Conservation (phyloP, 2,113 vertebrate species). For the Athene cunicularia region DNA sequence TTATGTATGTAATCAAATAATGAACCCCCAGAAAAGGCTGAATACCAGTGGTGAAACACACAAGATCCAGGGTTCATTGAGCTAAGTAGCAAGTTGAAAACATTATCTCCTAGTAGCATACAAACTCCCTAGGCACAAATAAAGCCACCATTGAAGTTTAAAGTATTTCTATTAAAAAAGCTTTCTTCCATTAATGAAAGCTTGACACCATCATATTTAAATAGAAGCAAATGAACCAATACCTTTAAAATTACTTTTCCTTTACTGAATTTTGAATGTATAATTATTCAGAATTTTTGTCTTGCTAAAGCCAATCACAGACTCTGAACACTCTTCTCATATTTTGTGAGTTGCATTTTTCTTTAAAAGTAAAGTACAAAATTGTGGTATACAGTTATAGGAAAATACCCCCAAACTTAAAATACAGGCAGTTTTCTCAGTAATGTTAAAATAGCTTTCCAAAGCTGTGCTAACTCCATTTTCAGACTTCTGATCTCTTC, state of each 20-base stretch:
- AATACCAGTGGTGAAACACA: not conserved
- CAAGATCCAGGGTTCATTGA: not conserved
- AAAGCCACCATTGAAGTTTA: not conserved
- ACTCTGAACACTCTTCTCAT: not conserved
- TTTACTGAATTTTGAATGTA: not conserved
- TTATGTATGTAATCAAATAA: not conserved
- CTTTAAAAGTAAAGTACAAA: not conserved
- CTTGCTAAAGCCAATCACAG: not conserved
- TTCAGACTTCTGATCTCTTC: not conserved
- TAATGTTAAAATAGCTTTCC: not conserved
- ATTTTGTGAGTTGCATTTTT: not conserved
- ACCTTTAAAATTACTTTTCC: not conserved
- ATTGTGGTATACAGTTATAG: fast-evolving
- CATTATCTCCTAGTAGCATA: not conserved
- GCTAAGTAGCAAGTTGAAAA: not conserved
- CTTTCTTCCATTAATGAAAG: not conserved
- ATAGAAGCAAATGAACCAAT: not conserved
- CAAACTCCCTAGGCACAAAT: not conserved
- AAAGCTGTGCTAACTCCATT: not conserved
- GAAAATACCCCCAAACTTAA: not conserved
- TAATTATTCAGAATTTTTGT: not conserved
- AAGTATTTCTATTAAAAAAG: not conserved
- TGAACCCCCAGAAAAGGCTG: not conserved
- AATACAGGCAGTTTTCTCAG: not conserved
- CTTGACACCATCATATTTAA: not conserved